These are phyloP conservation scores for Plagodis dolabraria DNA, from an alignment of 2,888 invertebrate genomes.

Conservation along the genomic window DNA sequence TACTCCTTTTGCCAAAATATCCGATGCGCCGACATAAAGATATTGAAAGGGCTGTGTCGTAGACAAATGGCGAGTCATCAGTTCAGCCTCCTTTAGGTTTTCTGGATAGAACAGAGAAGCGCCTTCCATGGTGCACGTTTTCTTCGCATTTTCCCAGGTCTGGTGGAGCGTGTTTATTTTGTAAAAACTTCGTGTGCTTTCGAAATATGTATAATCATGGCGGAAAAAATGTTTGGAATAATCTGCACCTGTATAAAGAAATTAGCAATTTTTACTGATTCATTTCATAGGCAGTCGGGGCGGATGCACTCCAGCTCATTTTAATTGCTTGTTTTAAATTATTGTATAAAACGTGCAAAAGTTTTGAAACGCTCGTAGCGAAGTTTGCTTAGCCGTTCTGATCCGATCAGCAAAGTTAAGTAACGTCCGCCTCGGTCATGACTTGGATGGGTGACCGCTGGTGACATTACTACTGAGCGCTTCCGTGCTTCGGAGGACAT, in stretches of 20 bases:
- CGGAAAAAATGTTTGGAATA: constrained; percentile 56
- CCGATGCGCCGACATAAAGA: constrained; percentile 53
- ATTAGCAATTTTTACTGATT: too few relatives aligned
- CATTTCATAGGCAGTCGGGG: too few relatives aligned
- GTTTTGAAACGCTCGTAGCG: too few relatives aligned
- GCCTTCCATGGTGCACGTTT: constrained; percentile 58
- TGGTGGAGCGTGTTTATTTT: constrained; percentile 63
- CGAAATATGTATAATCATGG: constrained; percentile 62
- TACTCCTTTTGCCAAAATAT: constrained; percentile 50
- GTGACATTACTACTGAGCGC: too few relatives aligned
- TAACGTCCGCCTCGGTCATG: too few relatives aligned
- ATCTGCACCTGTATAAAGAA: constrained; percentile 1
- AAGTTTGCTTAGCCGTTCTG: too few relatives aligned
- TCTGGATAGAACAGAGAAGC: constrained; percentile 63
- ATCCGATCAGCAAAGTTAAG: too few relatives aligned
- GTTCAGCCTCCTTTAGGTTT: constrained; percentile 55
- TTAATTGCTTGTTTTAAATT: too few relatives aligned
- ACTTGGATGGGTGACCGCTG: too few relatives aligned
- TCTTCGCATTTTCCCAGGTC: constrained; percentile 60
- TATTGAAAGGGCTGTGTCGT: constrained; percentile 38
- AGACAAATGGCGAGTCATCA: constrained; percentile 47
- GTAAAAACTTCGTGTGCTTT: constrained; percentile 58
- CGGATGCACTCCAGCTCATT: too few relatives aligned
- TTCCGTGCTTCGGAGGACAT: too few relatives aligned
- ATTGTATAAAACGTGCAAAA: too few relatives aligned